Base-by-base conservation (phyloP, 2,113 vertebrate species). In the Gymnarchus niloticus region DNA sequence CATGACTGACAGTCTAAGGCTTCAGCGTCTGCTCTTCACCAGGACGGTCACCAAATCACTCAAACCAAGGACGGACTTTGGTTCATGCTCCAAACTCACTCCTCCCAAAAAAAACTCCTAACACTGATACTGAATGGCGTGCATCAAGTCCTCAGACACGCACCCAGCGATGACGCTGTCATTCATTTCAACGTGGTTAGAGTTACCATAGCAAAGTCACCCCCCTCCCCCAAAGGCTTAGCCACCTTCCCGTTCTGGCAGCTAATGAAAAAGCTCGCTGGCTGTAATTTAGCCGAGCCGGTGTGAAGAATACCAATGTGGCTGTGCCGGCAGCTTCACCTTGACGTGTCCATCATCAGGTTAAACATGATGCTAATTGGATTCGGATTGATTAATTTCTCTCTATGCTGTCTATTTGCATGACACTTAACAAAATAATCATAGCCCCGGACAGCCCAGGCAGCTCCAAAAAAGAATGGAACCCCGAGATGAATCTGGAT, bases 341-440 rank as follows among this genome's bases (percentile, higher is more conserved):
- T 97, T 96, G 96, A 97, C 94, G 95, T 94, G 96, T 97, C 95
- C 95, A 96, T 98, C 97, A 97, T 94, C 95, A 95, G 95, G 96
- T 97, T 98, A 97, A 98, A 98, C 96, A 97, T 96, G 96, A 97
- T 95, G 96, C 96, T 97, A 98, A 98, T 97, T 97, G 97, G 94
- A 98, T 97, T 96, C 96, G 95, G 95, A 96, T 94, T 95, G 95
- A 97, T 98, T 97, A 96, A 97, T 97, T 96, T 96, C 95, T 95
- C 95, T 96, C 95, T 94, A 94, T 95, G 95, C 96, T 96, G 96
- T 97, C 97, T 96, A 96, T 97, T 97, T 95, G 93, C 96, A 98
- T 99, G 97, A 96, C 90, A 92, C 94, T 93, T 96, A 97, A 97
- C 96, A 96, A 97, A 97, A 97, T 96, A 97, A 97, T 96, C 95